Percentiles rank a stretch among this genome's conserved stretches.
These are phyloP conservation scores for Neosalanx taihuensis DNA, from an alignment of 2,797 vertebrate species.

Conservation along the genomic window DNA sequence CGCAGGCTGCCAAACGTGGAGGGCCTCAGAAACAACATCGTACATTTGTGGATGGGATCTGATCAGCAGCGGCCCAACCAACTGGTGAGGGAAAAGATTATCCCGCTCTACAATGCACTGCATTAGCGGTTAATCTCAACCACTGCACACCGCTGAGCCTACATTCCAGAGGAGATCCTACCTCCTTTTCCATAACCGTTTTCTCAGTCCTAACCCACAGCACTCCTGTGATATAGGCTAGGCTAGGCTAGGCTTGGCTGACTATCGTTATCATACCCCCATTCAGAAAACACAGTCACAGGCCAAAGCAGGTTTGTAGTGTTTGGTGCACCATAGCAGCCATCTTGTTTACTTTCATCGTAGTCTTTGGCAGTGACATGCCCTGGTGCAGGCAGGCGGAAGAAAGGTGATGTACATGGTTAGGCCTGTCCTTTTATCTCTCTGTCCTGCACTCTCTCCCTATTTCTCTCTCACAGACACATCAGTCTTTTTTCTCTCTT, in stretches of 20 bases:
- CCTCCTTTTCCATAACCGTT: neutral
- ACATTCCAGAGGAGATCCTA: conserved; percentile 29
- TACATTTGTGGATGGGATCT: neutral
- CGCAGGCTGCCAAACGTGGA: conserved; percentile 22
- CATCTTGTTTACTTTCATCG: neutral
- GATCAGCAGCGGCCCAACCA: neutral
- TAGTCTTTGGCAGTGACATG: conserved; percentile 25
- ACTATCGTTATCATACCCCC: neutral
- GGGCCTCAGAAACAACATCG: neutral
- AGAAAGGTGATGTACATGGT: neutral
- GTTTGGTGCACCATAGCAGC: neutral
- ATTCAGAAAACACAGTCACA: neutral
- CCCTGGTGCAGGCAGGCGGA: neutral
- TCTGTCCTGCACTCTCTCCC: neutral
- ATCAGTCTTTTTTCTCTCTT: no score
- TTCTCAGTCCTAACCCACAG: neutral
- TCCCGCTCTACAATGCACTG: conserved; percentile 36
- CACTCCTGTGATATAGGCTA: neutral
- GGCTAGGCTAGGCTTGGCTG: neutral
- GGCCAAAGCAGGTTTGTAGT: no score
- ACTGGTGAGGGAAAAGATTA: neutral
- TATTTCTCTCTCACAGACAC: neutral
- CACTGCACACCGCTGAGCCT: conserved; percentile 55
- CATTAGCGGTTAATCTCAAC: conserved; percentile 54
- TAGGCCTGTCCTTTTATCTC: neutral